Conservation (phyloP, 2,888 invertebrate genomes). For the Tachina grossa region DNA sequence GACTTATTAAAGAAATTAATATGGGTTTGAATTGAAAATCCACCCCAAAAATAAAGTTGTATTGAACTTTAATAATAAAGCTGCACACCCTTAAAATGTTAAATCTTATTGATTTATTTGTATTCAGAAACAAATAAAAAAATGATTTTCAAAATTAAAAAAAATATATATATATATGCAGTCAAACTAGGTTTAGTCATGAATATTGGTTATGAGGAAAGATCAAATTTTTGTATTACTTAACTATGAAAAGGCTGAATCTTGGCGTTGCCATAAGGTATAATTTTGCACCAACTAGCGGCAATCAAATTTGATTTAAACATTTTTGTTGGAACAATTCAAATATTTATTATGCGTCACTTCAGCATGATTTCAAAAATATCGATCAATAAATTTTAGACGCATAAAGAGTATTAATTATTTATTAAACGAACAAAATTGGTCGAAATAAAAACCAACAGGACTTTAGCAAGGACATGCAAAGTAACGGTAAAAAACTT, state of each 20-base stretch:
- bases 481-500: background rate
- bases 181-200: too few relatives aligned
- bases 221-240: too few relatives aligned
- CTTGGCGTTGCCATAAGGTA: too few relatives aligned
- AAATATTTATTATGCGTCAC: too few relatives aligned
- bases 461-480: background rate
- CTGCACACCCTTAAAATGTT: conserved; percentile 33
- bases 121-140: conserved; percentile 26
- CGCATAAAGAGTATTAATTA: background rate
- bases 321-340: too few relatives aligned
- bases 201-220: too few relatives aligned
- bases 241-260: too few relatives aligned
- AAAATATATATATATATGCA: too few relatives aligned
- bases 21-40: conserved; percentile 23
- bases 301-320: too few relatives aligned
- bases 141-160: background rate
- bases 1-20: conserved; percentile 47
- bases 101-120: conserved; percentile 45
- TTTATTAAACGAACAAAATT: conserved; percentile 1
- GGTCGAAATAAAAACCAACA: conserved; percentile 6
- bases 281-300: too few relatives aligned
- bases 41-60: conserved; percentile 31
- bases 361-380: too few relatives aligned
- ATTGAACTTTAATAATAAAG: conserved; percentile 26
- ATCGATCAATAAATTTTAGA: too few relatives aligned